phyloP scores from a whole-genome alignment of 2,113 vertebrate genomes.

The Hippopotamus amphibius region DNA sequence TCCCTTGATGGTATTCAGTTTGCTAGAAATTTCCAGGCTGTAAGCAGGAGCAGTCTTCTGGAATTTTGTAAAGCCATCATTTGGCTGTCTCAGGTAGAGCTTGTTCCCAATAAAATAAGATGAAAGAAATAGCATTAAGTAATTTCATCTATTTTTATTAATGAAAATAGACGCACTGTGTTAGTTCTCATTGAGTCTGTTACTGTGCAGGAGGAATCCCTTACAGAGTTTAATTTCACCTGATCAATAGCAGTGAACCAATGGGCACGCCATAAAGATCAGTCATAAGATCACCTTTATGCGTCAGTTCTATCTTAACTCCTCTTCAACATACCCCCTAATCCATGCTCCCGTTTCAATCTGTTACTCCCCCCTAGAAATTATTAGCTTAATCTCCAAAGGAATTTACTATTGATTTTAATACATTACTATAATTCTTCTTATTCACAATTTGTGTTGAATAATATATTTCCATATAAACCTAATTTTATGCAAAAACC shows the following conservation, averaged over 20 bases:
- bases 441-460: not conserved
- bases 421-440: not conserved
- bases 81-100: not conserved
- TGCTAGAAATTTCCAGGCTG: conserved; percentile 72
- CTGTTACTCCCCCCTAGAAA: conserved; percentile 25
- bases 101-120: conserved; percentile 44
- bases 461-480: conserved; percentile 8
- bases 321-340: not conserved
- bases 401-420: not conserved
- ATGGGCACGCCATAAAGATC: not conserved
- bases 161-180: not conserved
- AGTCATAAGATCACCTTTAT: not conserved
- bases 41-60: conserved; percentile 36
- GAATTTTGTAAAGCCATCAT: conserved; percentile 55
- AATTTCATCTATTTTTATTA: not conserved
- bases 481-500: not conserved
- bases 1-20: conserved; percentile 36
- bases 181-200: not conserved
- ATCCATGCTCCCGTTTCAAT: not conserved
- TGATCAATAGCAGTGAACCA: not conserved
- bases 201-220: not conserved
- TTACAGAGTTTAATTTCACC: conserved; percentile 1
- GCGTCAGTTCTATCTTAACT: not conserved
- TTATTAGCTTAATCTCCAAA: not conserved
- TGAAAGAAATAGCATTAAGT: not conserved